These are phyloP conservation scores for Nothura maculosa DNA, from an alignment of 2,797 vertebrate species.

Conservation along the genomic window DNA sequence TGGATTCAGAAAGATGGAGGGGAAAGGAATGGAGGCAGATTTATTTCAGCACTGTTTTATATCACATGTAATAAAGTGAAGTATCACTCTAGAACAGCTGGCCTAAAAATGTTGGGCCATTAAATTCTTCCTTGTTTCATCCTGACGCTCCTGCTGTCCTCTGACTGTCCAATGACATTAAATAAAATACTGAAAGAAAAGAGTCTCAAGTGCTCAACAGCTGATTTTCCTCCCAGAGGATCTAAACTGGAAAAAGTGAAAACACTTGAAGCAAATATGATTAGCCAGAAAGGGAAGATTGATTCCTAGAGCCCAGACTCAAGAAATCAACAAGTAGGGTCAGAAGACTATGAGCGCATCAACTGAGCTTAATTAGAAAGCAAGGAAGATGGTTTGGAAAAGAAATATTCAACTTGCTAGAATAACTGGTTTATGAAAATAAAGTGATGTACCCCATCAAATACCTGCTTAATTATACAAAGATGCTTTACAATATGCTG, in stretches of 20 bases:
- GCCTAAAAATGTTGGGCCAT: conserved; percentile 2
- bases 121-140: conserved; percentile 37
- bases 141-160: conserved; percentile 16
- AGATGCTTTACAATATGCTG: background rate
- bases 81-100: background rate
- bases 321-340: background rate
- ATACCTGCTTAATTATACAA: background rate
- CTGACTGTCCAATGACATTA: conserved; percentile 18
- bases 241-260: conserved; percentile 52
- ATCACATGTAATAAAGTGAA: conserved; percentile 2
- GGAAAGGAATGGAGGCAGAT: background rate
- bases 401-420: background rate
- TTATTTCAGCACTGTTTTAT: background rate
- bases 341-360: background rate
- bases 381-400: background rate
- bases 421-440: background rate
- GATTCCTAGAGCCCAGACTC: background rate
- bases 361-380: background rate
- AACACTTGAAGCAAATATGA: conserved; percentile 17
- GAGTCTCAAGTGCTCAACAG: conserved; percentile 24
- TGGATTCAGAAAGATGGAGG: background rate
- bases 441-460: background rate
- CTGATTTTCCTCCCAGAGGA: conserved; percentile 46
- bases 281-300: background rate
- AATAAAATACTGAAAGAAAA: conserved; percentile 42